Base-by-base conservation (phyloP, 2,888 invertebrate genomes). In the Platycheirus rosarum region DNA sequence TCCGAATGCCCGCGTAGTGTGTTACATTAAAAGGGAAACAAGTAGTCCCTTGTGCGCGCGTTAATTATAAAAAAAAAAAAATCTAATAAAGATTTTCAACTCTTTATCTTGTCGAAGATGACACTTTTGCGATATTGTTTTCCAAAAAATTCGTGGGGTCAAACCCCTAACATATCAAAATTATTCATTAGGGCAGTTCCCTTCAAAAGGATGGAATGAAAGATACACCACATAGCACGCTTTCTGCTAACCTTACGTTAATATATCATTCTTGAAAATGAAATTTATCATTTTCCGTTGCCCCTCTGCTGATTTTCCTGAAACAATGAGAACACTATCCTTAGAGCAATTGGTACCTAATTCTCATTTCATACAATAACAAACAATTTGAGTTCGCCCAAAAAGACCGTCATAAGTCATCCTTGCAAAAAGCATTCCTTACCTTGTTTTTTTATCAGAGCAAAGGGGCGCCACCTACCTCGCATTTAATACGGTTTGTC, bases 221-320 rank as follows among this genome's bases (percentile, higher is more conserved):
- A 23, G 20, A 53, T 40, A 62, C 29, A 44, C 66, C 44, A 35
- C 60, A 44, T 57, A 60, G 14, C 46, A 71, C 35, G 48, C 40
- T 46, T 48, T 20, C 60, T 46, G 32, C 60, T 48, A 51, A 53
- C 51, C 46, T 60, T 16, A 68, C 51, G 53, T 53, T 42, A 23
- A 57, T 79, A 55, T 49, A 79, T 79, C 79, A 79, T 63, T 55
- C 55, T 35, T 42, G 20, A 51, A 13, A 49, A 73, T 32, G 20
- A 20, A n/a, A n/a, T n/a, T n/a, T n/a, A n/a, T n/a, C n/a, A n/a
- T n/a, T n/a, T n/a, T n/a, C n/a, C n/a, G n/a, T 9, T 18, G 9
- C 20, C 14, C 57, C 26, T 40, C 26, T 40, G 57, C n/a, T 26
- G 18, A 37, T 57, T 57, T 14, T 42, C 23, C 53, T 18, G 20